These are phyloP conservation scores for Panopea generosa DNA, from an alignment of 2,888 invertebrate genomes.

Conservation along the genomic window DNA sequence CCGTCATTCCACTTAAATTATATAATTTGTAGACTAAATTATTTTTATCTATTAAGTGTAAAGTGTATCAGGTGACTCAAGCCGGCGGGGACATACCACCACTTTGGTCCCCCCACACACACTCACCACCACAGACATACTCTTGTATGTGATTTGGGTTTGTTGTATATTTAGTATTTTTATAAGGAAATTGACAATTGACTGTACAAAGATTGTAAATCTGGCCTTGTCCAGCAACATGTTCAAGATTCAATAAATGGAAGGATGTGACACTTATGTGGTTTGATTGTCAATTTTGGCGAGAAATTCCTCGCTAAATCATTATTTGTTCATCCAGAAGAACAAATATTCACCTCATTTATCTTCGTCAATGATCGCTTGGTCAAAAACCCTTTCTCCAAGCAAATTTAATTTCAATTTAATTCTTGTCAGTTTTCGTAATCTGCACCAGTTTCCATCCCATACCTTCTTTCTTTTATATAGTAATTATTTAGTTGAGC, in stretches of 20 bases:
- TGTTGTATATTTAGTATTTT: too few species aligned
- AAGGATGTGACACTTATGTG: constrained; percentile 21
- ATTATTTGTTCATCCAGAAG: constrained; percentile 16
- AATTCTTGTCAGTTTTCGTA: too few species aligned
- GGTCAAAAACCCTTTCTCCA: constrained; percentile 4
- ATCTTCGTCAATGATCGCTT: constrained; percentile 18
- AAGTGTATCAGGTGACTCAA: not conserved
- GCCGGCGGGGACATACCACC: not conserved
- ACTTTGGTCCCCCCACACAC: not conserved
- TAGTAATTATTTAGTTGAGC: too few species aligned
- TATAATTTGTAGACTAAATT: constrained; percentile 40
- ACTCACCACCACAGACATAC: too few species aligned
- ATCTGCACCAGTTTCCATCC: too few species aligned
- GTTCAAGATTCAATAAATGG: constrained; percentile 31
- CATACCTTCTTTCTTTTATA: too few species aligned
- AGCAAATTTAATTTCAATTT: not conserved
- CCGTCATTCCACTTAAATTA: constrained; percentile 35
- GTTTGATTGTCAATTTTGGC: constrained; percentile 8
- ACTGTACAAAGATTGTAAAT: too few species aligned
- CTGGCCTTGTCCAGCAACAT: constrained; percentile 12
- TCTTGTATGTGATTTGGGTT: too few species aligned
- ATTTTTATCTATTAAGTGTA: constrained; percentile 9
- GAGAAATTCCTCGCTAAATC: constrained; percentile 26
- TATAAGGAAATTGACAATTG: too few species aligned
- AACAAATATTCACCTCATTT: constrained; percentile 16